Evolutionary conservation across 2,888 invertebrate genomes (phyloP).

Genomic region (Napeogenes inachia): DNA sequence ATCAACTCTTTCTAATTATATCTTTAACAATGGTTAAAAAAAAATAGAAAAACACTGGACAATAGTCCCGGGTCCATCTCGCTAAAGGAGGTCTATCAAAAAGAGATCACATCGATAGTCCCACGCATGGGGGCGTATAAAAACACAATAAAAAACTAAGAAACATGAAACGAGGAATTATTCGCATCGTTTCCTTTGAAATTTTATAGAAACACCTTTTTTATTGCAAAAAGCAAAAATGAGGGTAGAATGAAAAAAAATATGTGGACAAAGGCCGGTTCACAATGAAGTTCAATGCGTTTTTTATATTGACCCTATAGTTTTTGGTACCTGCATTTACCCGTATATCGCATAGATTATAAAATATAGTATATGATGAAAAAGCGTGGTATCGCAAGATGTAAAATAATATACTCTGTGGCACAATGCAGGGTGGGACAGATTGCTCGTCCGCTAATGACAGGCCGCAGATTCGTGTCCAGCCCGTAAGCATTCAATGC

Average conservation of each 20-base stretch:
- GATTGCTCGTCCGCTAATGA: slow-evolving; percentile 70
- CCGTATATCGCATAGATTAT: slow-evolving; percentile 31
- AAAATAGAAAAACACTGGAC: slow-evolving; percentile 56
- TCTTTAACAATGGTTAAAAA: slow-evolving; percentile 27
- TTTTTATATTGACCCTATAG: slow-evolving; percentile 62
- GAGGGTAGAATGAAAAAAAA: slow-evolving; percentile 63
- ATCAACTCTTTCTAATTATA: slow-evolving; percentile 48
- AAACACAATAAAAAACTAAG: slow-evolving; percentile 49
- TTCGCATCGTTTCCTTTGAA: slow-evolving; percentile 75
- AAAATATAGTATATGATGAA: slow-evolving; percentile 38
- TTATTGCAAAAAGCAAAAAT: slow-evolving; percentile 68
- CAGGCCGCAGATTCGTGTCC: slow-evolving; percentile 66
- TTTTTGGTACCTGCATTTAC: slow-evolving; percentile 35
- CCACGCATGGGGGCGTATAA: slow-evolving; percentile 64
- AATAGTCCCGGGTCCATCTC: slow-evolving; percentile 61
- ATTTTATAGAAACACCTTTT: slow-evolving; percentile 71
- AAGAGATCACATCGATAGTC: slow-evolving; percentile 72
- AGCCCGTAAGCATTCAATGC: slow-evolving; percentile 73
- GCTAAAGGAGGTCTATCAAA: slow-evolving; percentile 67
- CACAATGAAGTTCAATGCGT: slow-evolving; percentile 60
- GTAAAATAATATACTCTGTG: slow-evolving; percentile 28
- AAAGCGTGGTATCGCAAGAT: slow-evolving; percentile 49
- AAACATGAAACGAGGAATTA: slow-evolving; percentile 76
- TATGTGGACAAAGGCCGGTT: slow-evolving; percentile 66
- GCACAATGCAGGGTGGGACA: slow-evolving; percentile 68